These are phyloP conservation scores for Limosa lapponica DNA, from an alignment of 2,797 vertebrate species.

Conservation along the genomic window DNA sequence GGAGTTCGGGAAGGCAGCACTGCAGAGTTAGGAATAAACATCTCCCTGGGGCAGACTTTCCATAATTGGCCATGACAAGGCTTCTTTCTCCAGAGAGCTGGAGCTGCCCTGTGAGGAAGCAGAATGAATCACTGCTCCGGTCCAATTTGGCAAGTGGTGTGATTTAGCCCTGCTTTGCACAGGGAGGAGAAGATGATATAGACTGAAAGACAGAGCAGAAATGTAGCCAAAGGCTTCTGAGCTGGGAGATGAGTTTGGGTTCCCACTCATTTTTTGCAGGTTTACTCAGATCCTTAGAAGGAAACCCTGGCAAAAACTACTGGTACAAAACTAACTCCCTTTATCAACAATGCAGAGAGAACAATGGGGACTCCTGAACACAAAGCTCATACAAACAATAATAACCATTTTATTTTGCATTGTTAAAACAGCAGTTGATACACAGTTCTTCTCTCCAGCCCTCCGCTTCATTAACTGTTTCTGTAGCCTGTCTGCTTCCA, in stretches of 20 bases:
- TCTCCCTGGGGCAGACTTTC: slow-evolving; percentile 53
- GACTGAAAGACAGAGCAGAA: slow-evolving; percentile 38
- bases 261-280: slow-evolving; percentile 17
- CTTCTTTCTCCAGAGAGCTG: slow-evolving; percentile 46
- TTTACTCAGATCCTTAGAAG: slow-evolving; percentile 58
- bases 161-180: slow-evolving; percentile 23
- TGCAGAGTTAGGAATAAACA: slow-evolving; percentile 38
- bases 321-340: background rate
- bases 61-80: slow-evolving; percentile 65
- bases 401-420: slow-evolving; percentile 25
- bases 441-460: background rate
- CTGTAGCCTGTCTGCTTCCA: background rate
- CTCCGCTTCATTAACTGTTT: background rate
- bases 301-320: slow-evolving; percentile 32
- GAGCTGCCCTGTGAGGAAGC: slow-evolving; percentile 22
- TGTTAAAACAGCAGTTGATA: slow-evolving; percentile 14
- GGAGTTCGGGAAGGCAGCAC: slow-evolving; percentile 23
- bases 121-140: slow-evolving; percentile 30
- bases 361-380: slow-evolving; percentile 32
- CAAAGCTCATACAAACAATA: slow-evolving; percentile 40
- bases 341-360: slow-evolving; percentile 37
- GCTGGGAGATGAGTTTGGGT: slow-evolving; percentile 17
- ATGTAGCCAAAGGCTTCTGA: slow-evolving; percentile 28
- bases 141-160: slow-evolving; percentile 25
- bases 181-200: background rate